Evolutionary conservation across 2,113 vertebrate species (phyloP).

Genomic region (Anoplopoma fimbria): DNA sequence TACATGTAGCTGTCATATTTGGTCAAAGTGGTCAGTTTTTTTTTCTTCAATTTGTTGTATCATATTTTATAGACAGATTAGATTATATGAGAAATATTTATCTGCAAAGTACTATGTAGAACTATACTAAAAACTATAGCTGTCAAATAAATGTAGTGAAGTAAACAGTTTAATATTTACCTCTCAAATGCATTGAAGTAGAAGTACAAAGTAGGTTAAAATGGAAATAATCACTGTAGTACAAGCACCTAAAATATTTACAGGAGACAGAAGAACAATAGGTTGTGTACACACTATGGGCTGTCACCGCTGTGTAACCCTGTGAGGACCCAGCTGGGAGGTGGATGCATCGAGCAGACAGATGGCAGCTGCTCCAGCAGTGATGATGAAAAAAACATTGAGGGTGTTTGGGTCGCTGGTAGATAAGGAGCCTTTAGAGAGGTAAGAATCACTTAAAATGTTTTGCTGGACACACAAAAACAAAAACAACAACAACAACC

Average conservation of each 20-base stretch:
- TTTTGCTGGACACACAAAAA: slow-evolving; percentile 17
- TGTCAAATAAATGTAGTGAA: not conserved
- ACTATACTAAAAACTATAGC: not conserved
- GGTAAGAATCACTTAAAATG: slow-evolving; percentile 46
- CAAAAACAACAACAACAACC: too few relatives aligned
- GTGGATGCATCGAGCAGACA: slow-evolving; percentile 15
- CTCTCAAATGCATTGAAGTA: not conserved
- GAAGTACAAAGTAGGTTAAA: not conserved
- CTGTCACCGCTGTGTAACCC: not conserved
- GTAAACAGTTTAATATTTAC: not conserved
- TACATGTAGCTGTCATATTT: not conserved
- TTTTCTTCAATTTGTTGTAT: too few relatives aligned
- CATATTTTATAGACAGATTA: not conserved
- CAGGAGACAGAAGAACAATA: not conserved
- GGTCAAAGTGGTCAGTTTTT: too few relatives aligned
- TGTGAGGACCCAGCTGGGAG: slow-evolving; percentile 20
- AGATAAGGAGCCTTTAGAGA: slow-evolving; percentile 49
- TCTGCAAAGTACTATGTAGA: not conserved
- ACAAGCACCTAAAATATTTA: not conserved
- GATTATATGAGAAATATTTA: not conserved
- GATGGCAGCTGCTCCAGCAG: slow-evolving; percentile 34
- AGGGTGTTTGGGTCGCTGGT: slow-evolving; percentile 43
- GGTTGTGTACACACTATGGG: not conserved
- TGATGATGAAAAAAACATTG: slow-evolving; percentile 48
- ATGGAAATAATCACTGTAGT: not conserved